These are phyloP conservation scores for Anarsia innoxiella DNA, from an alignment of 2,888 invertebrate species.

Conservation along the genomic window DNA sequence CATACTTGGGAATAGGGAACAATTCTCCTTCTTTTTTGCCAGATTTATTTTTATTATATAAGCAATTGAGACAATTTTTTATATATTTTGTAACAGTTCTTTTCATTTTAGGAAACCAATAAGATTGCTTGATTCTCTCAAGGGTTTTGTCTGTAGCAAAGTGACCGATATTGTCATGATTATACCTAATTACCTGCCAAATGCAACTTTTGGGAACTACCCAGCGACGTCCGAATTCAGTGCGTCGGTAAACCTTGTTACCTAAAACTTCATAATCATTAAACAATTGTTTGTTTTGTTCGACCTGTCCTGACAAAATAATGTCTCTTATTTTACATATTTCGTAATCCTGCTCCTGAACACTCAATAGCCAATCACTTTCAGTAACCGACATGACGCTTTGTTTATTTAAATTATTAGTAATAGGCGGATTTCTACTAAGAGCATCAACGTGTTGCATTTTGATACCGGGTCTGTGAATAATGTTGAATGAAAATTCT, in stretches of 20 bases:
- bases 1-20: no score
- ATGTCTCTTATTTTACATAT: neutral
- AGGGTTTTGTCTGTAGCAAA: no score
- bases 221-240: slow-evolving; percentile 19
- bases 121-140: no score
- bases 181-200: slow-evolving; percentile 16
- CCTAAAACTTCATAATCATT: slow-evolving; percentile 17
- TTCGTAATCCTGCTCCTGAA: slow-evolving; percentile 1
- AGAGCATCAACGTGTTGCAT: slow-evolving; percentile 4
- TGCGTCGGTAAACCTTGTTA: slow-evolving; percentile 10
- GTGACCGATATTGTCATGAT: slow-evolving; percentile 4
- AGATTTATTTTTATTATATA: no score
- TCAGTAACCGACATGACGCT: neutral
- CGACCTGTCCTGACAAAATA: slow-evolving; percentile 32
- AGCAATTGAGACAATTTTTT: no score
- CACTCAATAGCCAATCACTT: slow-evolving; percentile 1
- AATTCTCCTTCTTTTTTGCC: no score
- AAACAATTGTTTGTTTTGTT: slow-evolving; percentile 12
- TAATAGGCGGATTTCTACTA: neutral
- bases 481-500: slow-evolving; percentile 4
- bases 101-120: no score
- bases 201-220: slow-evolving; percentile 21
- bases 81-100: no score
- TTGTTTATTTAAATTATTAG: no score
- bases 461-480: slow-evolving; percentile 8